These are phyloP conservation scores for Phrynosoma platyrhinos DNA, from an alignment of 2,113 vertebrate genomes.

Conservation along the genomic window DNA sequence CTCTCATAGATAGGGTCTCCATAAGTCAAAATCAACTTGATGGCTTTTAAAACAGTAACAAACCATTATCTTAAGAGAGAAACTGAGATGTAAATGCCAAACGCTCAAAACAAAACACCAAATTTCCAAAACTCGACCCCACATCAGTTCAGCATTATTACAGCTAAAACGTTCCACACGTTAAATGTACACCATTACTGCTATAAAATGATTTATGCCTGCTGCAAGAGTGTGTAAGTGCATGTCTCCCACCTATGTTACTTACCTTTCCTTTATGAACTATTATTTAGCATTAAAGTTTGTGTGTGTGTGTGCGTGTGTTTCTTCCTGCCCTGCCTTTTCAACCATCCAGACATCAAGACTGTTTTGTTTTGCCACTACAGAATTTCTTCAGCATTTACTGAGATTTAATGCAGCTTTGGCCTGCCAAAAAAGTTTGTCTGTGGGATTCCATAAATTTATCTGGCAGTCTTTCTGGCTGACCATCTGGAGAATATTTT, in stretches of 20 bases:
- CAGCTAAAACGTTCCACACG: background rate
- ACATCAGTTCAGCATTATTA: background rate
- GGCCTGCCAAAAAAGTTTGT: conserved; percentile 71
- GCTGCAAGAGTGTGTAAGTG: background rate
- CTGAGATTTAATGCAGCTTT: conserved; percentile 74
- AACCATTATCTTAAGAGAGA: background rate
- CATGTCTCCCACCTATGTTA: no score
- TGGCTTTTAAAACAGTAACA: no score
- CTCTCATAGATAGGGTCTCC: background rate
- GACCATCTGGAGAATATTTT: conserved; percentile 83
- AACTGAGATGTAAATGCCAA: background rate
- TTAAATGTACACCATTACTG: background rate
- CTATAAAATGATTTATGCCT: background rate
- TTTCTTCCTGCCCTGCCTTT: background rate
- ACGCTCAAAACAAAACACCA: background rate
- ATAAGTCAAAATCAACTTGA: no score
- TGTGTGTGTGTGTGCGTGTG: background rate
- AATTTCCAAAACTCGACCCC: background rate
- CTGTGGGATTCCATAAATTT: conserved; percentile 80
- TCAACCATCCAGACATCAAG: background rate
- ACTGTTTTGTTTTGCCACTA: conserved; percentile 42
- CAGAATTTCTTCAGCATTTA: conserved; percentile 67
- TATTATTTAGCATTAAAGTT: background rate
- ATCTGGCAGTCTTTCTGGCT: conserved; percentile 76
- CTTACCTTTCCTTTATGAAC: background rate